Percentiles rank a stretch among this genome's conserved stretches.
phyloP scores from a whole-genome alignment of 2,113 vertebrate genomes.

The Pterocles gutturalis region DNA sequence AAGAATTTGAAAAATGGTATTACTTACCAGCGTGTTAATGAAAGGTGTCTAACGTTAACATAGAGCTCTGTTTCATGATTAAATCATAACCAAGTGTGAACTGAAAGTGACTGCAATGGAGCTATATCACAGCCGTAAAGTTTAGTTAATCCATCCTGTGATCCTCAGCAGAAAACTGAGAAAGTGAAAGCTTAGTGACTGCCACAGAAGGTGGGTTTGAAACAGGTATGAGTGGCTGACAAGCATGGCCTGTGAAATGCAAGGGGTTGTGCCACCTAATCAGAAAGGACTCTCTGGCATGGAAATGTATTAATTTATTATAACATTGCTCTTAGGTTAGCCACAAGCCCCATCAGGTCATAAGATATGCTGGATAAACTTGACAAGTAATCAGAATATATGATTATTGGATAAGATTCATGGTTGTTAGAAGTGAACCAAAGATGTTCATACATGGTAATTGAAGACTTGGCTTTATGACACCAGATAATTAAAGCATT shows the following conservation, averaged over 20 bases:
- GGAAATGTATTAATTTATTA: neutral
- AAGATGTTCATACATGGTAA: neutral
- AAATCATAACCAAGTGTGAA: neutral
- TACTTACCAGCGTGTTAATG: neutral
- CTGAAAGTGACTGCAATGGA: neutral
- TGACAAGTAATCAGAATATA: slow-evolving; percentile 16
- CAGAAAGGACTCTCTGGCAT: neutral
- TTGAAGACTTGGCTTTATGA: slow-evolving; percentile 32
- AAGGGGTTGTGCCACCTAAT: neutral
- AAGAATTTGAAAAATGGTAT: neutral
- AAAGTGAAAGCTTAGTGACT: neutral
- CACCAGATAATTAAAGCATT: slow-evolving; percentile 53
- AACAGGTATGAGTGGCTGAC: neutral
- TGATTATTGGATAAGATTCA: slow-evolving; percentile 1
- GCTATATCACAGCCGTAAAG: rapidly evolving
- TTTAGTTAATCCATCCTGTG: neutral
- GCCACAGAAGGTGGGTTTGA: neutral
- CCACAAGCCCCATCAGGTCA: neutral
- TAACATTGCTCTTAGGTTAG: neutral
- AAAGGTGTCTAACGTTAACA: neutral
- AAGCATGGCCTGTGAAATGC: neutral
- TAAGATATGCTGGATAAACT: neutral
- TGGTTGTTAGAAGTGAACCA: neutral
- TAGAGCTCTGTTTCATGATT: neutral
- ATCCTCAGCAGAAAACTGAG: neutral